Base-by-base conservation (phyloP, 1,140 invertebrate genomes). In the Venustaconcha ellipsiformis region DNA sequence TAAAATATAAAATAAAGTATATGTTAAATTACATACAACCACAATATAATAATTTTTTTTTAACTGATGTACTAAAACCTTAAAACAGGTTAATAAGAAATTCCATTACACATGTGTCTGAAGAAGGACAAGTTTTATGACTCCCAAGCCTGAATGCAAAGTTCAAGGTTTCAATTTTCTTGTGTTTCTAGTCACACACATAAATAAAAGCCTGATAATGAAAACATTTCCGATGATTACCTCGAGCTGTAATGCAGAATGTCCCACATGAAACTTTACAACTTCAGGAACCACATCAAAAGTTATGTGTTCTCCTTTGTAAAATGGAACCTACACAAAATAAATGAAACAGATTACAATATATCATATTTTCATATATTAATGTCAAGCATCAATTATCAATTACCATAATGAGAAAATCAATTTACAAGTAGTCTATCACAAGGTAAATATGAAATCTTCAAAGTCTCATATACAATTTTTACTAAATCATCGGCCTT, bases 221-320 rank as follows among this genome's bases (percentile, higher is more conserved):
- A 4, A 18, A 62, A n/a, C n/a, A 15, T 18, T 4, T 20, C 84
- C 11, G 37, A 48, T 48, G 37, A 48, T 89, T 86, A 96, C 95
- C 92, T 95, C 93, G 89, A 99, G 88, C 65, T 92, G 90, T 3
- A 96, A 72, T 80, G 94, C 94, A 56, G 93, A 92, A 89, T 97
- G 94, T 62, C 86, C 82, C 6, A 98, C 93, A 84, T 91, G 90
- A 77, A 97, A 94, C 18, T 92, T 92, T 0, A 94, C 86, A 79
- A 91, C 90, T 5, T 92, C 90, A 11, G 95, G 97, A 76, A 92
- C 93, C 18, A 97, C 93, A 86, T 96, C 93, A 85, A 95, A 95
- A 86, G 94, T 94, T 11, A 95, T 93, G 74, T 91, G 90, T 76
- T 90, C 93, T 89, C 82, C 93, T 80, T 87, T 87, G 80, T 89